Conservation (phyloP, 1,140 invertebrate species). For the Zeugodacus cucurbitae region DNA sequence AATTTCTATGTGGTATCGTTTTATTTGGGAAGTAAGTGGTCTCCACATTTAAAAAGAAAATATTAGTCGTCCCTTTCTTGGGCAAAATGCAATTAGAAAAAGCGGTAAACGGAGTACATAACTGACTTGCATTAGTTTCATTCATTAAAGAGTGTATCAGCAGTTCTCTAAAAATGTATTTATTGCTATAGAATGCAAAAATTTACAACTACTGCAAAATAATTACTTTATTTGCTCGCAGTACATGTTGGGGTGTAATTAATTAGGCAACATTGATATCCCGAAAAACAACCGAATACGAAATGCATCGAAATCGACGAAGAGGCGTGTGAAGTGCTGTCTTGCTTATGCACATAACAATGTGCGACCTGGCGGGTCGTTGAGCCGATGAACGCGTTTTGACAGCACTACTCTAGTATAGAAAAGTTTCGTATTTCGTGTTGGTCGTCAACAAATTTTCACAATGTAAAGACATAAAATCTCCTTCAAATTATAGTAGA, state of each 20-base stretch:
- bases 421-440: constrained; percentile 38
- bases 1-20: background rate
- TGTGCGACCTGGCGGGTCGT: background rate
- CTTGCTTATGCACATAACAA: background rate
- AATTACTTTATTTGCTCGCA: background rate
- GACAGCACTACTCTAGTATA: constrained; percentile 29
- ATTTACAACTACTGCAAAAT: background rate
- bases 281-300: background rate
- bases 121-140: background rate
- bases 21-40: background rate
- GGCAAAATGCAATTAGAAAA: background rate
- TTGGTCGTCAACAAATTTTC: constrained; percentile 30
- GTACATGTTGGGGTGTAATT: background rate
- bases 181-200: background rate
- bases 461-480: constrained; percentile 18
- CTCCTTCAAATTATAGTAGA: background rate
- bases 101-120: constrained; percentile 5
- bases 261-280: background rate
- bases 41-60: background rate
- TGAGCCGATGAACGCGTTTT: constrained; percentile 37
- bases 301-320: constrained; percentile 20
- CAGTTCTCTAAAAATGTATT: background rate
- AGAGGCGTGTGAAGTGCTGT: background rate
- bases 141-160: background rate
- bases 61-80: background rate